phyloP scores from a whole-genome alignment of 2,113 vertebrate genomes.

The Phainopepla nitens region DNA sequence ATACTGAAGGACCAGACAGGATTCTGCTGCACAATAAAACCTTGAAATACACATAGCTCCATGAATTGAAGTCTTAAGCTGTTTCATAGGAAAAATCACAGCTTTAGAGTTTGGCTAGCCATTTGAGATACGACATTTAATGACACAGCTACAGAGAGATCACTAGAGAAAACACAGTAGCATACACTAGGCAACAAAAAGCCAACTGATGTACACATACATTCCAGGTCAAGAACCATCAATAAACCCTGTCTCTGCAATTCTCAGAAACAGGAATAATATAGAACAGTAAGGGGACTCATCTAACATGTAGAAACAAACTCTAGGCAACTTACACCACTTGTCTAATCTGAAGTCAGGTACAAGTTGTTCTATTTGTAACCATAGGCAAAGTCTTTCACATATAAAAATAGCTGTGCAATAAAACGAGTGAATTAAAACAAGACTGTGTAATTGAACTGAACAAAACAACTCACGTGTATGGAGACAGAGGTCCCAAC shows the following conservation, averaged over 20 bases:
- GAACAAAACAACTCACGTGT: conserved; percentile 85
- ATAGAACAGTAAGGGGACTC: neutral
- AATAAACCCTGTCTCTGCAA: neutral
- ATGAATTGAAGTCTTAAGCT: neutral
- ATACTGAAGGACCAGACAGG: neutral
- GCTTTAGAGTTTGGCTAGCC: neutral
- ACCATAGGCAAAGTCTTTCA: neutral
- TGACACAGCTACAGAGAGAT: neutral
- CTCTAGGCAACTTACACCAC: neutral
- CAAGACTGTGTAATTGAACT: neutral
- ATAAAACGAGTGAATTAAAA: neutral
- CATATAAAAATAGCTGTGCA: neutral
- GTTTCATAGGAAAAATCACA: neutral
- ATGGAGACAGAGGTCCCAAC: conserved; percentile 90
- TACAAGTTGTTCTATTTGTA: neutral
- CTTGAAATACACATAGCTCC: neutral
- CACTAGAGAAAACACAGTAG: neutral
- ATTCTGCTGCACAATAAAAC: neutral
- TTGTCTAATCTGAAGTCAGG: neutral
- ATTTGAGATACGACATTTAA: neutral
- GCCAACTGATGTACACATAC: neutral
- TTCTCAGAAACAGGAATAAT: neutral
- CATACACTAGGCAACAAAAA: neutral
- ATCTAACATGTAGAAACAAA: neutral
- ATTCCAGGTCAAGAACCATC: neutral